phyloP scores from a whole-genome alignment of 2,113 vertebrate genomes.

The Cavia porcellus region DNA sequence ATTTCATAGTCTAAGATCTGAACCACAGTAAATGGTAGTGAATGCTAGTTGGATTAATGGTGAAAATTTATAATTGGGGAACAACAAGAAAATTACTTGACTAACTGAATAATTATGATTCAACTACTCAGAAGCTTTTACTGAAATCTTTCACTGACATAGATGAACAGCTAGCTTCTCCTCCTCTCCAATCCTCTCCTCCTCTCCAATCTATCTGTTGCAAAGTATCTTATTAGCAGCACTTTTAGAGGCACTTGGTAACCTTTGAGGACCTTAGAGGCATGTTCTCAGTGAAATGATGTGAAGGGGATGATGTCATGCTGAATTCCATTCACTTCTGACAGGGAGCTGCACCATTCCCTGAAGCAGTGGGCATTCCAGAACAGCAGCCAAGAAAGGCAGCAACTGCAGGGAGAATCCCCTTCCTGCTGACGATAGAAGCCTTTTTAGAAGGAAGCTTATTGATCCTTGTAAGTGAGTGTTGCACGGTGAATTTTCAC shows the following conservation, averaged over 20 bases:
- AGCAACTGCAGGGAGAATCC: neutral
- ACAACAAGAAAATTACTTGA: neutral
- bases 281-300: neutral
- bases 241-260: neutral
- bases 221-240: neutral
- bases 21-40: neutral
- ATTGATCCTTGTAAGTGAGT: slow-evolving; percentile 74
- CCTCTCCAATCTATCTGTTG: neutral
- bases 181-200: neutral
- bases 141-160: slow-evolving; percentile 32
- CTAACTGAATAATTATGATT: neutral
- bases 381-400: slow-evolving; percentile 50
- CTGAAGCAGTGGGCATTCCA: neutral
- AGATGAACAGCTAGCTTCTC: neutral
- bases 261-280: slow-evolving; percentile 44
- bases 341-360: neutral
- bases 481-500: slow-evolving; percentile 58
- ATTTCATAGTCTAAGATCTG: neutral
- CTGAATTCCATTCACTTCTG: slow-evolving; percentile 55
- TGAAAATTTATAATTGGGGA: neutral
- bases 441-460: slow-evolving; percentile 68
- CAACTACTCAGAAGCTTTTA: neutral
- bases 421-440: slow-evolving; percentile 43
- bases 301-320: neutral
- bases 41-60: neutral